Percentiles rank a stretch among this genome's conserved stretches.
Evolutionary conservation across 2,797 vertebrate genomes (phyloP).

Genomic region (Paratrypauchen microcephalus): DNA sequence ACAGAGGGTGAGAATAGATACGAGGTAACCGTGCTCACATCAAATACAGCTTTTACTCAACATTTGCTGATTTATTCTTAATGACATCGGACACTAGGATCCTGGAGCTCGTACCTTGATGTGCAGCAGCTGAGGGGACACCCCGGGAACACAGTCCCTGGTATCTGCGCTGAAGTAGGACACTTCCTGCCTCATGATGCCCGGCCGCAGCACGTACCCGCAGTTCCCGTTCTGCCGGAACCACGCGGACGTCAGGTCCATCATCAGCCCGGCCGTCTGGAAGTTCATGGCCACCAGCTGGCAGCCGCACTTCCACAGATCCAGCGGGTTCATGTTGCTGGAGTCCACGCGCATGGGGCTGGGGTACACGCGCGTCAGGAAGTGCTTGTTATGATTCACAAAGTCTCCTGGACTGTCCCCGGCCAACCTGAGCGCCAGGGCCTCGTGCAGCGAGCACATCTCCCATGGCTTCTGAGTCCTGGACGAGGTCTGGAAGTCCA

Average conservation of each 20-base stretch:
- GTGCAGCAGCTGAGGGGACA: conserved; percentile 93
- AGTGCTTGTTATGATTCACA: conserved; percentile 93
- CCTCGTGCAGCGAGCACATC: conserved; percentile 88
- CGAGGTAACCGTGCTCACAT: no score
- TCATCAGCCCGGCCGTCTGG: conserved; percentile 92
- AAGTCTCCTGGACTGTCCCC: conserved; percentile 87
- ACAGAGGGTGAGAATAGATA: no score
- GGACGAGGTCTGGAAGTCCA: conserved; percentile 85
- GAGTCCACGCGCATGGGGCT: conserved; percentile 91
- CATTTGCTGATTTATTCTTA: no score
- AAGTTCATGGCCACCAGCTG: conserved; percentile 96
- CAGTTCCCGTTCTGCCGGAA: conserved; percentile 93
- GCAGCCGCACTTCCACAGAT: conserved; percentile 94
- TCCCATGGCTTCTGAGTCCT: conserved; percentile 89
- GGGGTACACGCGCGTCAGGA: conserved; percentile 88
- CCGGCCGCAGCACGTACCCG: conserved; percentile 89
- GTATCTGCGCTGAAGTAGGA: conserved; percentile 94
- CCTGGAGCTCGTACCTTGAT: conserved; percentile 75
- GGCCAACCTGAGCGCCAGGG: conserved; percentile 84
- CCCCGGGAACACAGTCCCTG: conserved; percentile 89
- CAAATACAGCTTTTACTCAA: no score
- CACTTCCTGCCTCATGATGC: conserved; percentile 93
- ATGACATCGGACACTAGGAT: no score
- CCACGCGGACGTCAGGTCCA: conserved; percentile 94
- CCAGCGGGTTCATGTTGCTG: conserved; percentile 94